Evolutionary conservation across 35 echinoderm and acorn worm species (phyloP).

Genomic region (Stichopus chloronotus): DNA sequence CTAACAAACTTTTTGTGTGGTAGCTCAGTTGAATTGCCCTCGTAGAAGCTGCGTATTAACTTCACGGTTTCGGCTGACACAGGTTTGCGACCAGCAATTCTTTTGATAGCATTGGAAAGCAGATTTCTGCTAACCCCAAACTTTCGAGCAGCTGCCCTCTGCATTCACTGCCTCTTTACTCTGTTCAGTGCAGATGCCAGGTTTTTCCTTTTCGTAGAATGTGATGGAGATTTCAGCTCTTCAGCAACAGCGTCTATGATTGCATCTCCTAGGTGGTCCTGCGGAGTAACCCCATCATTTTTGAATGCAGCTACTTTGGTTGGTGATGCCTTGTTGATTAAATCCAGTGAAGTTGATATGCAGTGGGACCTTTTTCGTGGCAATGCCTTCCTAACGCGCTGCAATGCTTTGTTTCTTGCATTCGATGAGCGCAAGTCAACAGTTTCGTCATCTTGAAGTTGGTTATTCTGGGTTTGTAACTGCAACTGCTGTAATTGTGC

Average conservation of each 20-base stretch:
- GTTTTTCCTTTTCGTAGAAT: slow-evolving; percentile 23
- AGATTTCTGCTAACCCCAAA: slow-evolving; percentile 29
- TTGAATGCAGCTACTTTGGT: slow-evolving; percentile 45
- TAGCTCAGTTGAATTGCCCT: slow-evolving; percentile 67
- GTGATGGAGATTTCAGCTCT: neutral
- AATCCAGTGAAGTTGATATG: slow-evolving; percentile 32
- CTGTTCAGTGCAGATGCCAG: slow-evolving; percentile 10
- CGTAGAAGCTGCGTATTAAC: slow-evolving; percentile 63
- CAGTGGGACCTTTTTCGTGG: slow-evolving; percentile 23
- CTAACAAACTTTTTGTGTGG: slow-evolving; percentile 71
- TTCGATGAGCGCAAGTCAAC: slow-evolving; percentile 23
- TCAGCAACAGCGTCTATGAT: slow-evolving; percentile 22
- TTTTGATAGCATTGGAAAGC: slow-evolving; percentile 45
- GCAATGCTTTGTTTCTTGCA: slow-evolving; percentile 21
- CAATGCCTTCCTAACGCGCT: slow-evolving; percentile 24
- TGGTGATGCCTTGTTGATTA: slow-evolving; percentile 41
- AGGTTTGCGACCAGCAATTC: slow-evolving; percentile 53
- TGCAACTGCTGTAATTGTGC: neutral
- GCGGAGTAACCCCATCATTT: slow-evolving; percentile 19
- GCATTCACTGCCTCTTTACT: neutral
- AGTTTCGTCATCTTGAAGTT: slow-evolving; percentile 36
- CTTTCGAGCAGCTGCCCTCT: slow-evolving; percentile 12
- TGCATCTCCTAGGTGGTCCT: slow-evolving; percentile 19
- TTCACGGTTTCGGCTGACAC: slow-evolving; percentile 57
- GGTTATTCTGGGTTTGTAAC: slow-evolving; percentile 12